Base-by-base conservation (phyloP, 2,113 vertebrate species). In the Accipiter virgatus region DNA sequence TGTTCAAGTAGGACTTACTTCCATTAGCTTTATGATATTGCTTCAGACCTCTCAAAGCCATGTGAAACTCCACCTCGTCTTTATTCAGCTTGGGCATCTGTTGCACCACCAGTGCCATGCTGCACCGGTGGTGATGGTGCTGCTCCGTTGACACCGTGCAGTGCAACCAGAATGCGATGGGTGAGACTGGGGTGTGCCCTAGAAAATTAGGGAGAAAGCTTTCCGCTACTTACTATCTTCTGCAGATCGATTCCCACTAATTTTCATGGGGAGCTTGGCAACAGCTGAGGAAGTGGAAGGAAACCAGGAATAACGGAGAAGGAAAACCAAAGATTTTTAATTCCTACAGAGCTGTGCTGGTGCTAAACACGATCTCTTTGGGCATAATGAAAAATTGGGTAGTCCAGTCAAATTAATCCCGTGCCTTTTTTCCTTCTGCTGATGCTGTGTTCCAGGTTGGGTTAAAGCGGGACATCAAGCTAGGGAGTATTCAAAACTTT, bases 161-260 rank as follows among this genome's bases (percentile, higher is more conserved):
- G 16, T 0, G 0, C 42, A 71, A 4, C n/a, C 21, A 18, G 17
- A 32, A 32, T 7, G 7, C 12, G 32, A 50, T 17, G 38, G 38
- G 14, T 63, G 59, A 58, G 62, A 52, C 53, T 0, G 1, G 18
- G 47, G 4, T 0, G 0, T 84, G 66, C 38, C 47, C 77, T 82
- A 36, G 73, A 72, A 70, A 65, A 43, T 62, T n/a, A 63, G 45
- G 74, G n/a, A 81, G 26, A 59, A 43, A 79, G 16, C 23, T 75
- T 95, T 87, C 40, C 21, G 5, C 48, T 85, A 52, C 52, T 67
- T 59, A n/a, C 9, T 2, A 3, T 50, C n/a, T 50, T 59, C 43
- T 68, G 61, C 38, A 47, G 42, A 26, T 53, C 2, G 3, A 19
- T 84, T 83, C 48, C 21, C 16, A 20, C 43, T 62, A 18, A 66